Conservation (phyloP, 2,113 vertebrate species). For the Peromyscus leucopus region DNA sequence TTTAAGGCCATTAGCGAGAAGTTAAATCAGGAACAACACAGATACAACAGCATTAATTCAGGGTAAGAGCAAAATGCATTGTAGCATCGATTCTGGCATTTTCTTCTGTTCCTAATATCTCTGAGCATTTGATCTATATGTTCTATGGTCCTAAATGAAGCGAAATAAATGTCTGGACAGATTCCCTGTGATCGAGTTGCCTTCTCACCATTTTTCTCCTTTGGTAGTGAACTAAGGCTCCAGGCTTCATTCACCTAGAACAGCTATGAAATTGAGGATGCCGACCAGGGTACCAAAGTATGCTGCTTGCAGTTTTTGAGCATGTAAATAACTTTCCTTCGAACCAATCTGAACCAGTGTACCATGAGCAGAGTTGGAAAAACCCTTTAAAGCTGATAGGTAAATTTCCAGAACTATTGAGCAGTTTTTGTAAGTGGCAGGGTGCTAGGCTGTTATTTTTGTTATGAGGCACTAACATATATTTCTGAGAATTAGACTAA, state of each 20-base stretch:
- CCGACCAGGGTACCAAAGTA: neutral
- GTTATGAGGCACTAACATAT: neutral
- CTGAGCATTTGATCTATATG: constrained; percentile 81
- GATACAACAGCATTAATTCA: constrained; percentile 77
- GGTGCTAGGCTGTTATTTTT: neutral
- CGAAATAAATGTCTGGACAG: constrained; percentile 73
- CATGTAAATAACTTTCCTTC: constrained; percentile 52
- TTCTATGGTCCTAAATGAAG: constrained; percentile 74
- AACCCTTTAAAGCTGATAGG: neutral
- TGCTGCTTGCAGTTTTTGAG: constrained; percentile 49
- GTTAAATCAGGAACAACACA: constrained; percentile 80
- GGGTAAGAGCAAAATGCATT: constrained; percentile 66
- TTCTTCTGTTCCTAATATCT: constrained; percentile 81
- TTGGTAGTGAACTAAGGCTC: constrained; percentile 43
- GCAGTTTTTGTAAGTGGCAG: constrained; percentile 40
- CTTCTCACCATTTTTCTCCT: constrained; percentile 65
- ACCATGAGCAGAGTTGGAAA: neutral
- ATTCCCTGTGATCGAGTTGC: constrained; percentile 48
- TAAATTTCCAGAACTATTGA: constrained; percentile 45
- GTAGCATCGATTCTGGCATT: constrained; percentile 80
- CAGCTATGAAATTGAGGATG: constrained; percentile 15
- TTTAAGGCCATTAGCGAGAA: constrained; percentile 79
- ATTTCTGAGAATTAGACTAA: constrained; percentile 18
- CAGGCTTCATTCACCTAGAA: constrained; percentile 58
- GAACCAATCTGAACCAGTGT: neutral